phyloP scores from a whole-genome alignment of 2,797 vertebrate species.

The Synaphobranchus kaupii region DNA sequence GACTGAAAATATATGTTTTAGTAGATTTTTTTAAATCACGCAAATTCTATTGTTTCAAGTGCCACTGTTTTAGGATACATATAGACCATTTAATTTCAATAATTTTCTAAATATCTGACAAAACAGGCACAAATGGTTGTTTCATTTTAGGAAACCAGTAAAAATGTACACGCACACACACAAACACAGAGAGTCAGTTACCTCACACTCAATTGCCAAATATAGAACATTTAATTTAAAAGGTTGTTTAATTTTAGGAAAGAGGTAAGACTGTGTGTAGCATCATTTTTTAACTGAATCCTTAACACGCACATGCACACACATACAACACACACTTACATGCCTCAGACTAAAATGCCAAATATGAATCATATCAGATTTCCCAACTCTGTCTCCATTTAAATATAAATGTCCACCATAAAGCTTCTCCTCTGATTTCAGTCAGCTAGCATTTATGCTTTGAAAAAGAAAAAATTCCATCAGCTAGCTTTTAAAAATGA shows the following conservation, averaged over 20 bases:
- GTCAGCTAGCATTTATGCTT: neutral
- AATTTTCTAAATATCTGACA: conserved; percentile 5
- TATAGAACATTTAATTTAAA: neutral
- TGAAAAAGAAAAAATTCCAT: conserved; percentile 3
- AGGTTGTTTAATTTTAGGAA: neutral
- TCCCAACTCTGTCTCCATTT: neutral
- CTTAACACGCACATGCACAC: neutral
- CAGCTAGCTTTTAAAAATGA: neutral
- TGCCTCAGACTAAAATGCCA: neutral
- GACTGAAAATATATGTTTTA: neutral
- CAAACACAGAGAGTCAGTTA: neutral
- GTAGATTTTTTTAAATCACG: neutral
- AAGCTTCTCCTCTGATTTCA: conserved; percentile 10
- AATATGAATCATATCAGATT: neutral
- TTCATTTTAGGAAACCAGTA: neutral
- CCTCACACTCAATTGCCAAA: neutral
- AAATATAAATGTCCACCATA: neutral
- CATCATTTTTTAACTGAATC: neutral
- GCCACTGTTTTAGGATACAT: neutral
- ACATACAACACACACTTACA: neutral
- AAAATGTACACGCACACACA: neutral
- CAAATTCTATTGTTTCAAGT: neutral
- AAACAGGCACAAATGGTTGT: neutral
- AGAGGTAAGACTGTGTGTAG: neutral
- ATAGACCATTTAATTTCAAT: neutral